Evolutionary conservation across 2,113 vertebrate genomes (phyloP).

Genomic region (Clarias magur): DNA sequence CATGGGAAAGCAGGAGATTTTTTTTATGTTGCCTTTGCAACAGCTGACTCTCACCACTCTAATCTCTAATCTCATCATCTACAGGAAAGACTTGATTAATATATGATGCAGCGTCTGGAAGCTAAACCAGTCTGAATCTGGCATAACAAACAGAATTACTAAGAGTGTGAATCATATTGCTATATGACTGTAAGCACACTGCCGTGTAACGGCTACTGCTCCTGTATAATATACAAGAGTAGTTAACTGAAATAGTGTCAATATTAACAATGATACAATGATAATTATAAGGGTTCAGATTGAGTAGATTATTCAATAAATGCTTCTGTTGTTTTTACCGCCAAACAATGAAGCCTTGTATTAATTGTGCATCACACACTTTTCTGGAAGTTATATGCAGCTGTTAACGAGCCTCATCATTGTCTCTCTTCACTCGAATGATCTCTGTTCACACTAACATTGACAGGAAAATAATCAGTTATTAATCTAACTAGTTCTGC

Average conservation of each 20-base stretch:
- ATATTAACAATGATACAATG: not conserved
- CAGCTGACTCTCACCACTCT: slow-evolving; percentile 22
- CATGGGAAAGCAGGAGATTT: not conserved
- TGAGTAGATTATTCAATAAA: not conserved
- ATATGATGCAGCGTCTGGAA: slow-evolving; percentile 13
- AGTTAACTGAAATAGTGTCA: not conserved
- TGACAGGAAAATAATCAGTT: not conserved
- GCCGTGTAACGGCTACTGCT: not conserved
- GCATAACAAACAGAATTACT: slow-evolving; percentile 11
- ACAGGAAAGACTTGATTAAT: slow-evolving; percentile 18
- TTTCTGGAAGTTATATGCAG: not conserved
- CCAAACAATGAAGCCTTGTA: not conserved
- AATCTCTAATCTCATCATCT: slow-evolving; percentile 2
- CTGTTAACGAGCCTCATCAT: not conserved
- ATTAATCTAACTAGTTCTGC: not conserved
- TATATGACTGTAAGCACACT: not conserved
- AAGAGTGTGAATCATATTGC: not conserved
- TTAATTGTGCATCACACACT: not conserved
- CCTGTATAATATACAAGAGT: not conserved
- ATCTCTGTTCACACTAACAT: not conserved
- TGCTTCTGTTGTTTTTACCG: not conserved
- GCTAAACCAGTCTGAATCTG: slow-evolving; percentile 11
- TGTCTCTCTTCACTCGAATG: not conserved
- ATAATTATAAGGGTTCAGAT: not conserved
- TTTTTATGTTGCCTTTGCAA: slow-evolving; percentile 15